A percentile compares a stretch with the other conserved stretches of the same genome.
phyloP scores from a whole-genome alignment of 2,797 vertebrate genomes.

The Oreortyx pictus region DNA sequence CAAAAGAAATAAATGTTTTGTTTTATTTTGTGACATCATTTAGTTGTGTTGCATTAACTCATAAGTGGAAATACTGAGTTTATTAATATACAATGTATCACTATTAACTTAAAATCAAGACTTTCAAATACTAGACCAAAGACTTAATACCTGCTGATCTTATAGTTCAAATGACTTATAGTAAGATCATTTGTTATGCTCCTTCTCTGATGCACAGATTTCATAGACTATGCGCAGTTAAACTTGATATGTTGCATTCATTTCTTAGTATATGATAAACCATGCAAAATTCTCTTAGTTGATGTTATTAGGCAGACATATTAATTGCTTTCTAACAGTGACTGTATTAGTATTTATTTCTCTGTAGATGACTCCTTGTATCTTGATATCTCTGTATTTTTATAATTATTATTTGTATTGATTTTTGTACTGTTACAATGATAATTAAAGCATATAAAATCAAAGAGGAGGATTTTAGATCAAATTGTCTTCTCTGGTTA shows the following conservation, averaged over 20 bases:
- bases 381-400: background rate
- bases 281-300: slow-evolving; percentile 5
- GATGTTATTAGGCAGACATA: slow-evolving; percentile 2
- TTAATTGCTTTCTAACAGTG: slow-evolving; percentile 33
- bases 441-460: background rate
- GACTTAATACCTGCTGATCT: background rate
- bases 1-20: too few species aligned
- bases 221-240: slow-evolving; percentile 1
- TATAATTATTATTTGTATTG: background rate
- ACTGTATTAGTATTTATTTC: slow-evolving; percentile 8
- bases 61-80: slow-evolving; percentile 24
- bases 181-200: slow-evolving; percentile 1
- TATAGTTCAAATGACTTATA: background rate
- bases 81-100: slow-evolving; percentile 13
- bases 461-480: background rate
- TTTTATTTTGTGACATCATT: too few species aligned
- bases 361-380: background rate
- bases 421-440: background rate
- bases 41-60: background rate
- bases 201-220: background rate
- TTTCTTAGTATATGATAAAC: background rate
- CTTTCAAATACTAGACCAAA: background rate
- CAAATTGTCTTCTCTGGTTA: background rate
- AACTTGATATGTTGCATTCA: background rate
- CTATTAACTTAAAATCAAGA: slow-evolving; percentile 27